Percentiles rank a stretch among this genome's conserved stretches.
Conservation (phyloP, 2,888 invertebrate species). For the Fissipunctia ypsillon region DNA sequence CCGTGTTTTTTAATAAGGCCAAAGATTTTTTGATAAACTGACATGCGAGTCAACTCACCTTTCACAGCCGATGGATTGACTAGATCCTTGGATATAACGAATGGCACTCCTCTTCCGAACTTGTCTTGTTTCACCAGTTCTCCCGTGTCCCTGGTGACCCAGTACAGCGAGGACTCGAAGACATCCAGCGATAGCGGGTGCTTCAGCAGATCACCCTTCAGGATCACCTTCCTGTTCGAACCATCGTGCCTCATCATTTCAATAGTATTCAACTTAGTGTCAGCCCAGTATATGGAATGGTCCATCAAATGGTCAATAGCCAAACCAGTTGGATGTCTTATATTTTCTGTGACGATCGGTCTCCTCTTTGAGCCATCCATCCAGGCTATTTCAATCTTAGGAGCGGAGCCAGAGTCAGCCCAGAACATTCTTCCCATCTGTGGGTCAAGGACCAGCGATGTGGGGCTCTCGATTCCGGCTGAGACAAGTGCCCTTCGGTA, state of each 20-base stretch:
- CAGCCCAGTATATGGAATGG: constrained; percentile 98
- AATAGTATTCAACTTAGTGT: constrained; percentile 97
- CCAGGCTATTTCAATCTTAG: constrained; percentile 98
- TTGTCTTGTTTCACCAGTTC: constrained; percentile 98
- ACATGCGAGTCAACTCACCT: constrained; percentile 83
- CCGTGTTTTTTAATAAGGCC: too few species aligned
- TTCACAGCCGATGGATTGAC: constrained; percentile 96
- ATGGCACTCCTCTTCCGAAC: constrained; percentile 98
- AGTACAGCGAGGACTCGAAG: constrained; percentile 97
- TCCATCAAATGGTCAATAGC: constrained; percentile 97
- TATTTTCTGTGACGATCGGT: constrained; percentile 94
- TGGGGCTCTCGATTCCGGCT: constrained; percentile 95
- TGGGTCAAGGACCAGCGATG: constrained; percentile 97
- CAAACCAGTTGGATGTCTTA: constrained; percentile 97
- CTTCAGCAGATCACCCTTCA: constrained; percentile 93
- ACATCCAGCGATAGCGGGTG: constrained; percentile 97
- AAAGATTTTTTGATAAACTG: not conserved
- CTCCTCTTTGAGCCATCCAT: constrained; percentile 98
- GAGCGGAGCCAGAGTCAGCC: constrained; percentile 97
- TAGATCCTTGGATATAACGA: constrained; percentile 95
- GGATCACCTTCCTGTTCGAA: constrained; percentile 92
- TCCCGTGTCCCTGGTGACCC: constrained; percentile 97
- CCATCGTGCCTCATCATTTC: constrained; percentile 97
- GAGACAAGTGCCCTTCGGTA: constrained; percentile 95
- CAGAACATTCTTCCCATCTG: constrained; percentile 97